Percentiles rank a stretch among this genome's conserved stretches.
phyloP scores from a whole-genome alignment of 1,140 invertebrate species.

The Trachymyrmex cornetzi region DNA sequence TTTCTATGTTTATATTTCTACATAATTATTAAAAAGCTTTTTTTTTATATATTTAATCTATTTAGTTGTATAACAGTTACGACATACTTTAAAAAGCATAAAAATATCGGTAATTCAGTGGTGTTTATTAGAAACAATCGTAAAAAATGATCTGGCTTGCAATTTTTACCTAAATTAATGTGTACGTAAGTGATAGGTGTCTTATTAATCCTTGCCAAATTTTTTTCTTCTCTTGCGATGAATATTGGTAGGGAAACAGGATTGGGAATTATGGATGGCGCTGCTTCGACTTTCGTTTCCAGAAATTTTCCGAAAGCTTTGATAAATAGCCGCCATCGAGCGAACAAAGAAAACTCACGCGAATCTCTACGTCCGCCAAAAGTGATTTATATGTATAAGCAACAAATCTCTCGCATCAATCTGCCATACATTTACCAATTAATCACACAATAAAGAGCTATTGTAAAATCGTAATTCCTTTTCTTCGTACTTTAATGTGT shows the following conservation, averaged over 20 bases:
- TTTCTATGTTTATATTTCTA: neutral
- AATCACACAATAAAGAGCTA: constrained; percentile 7
- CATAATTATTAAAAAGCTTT: neutral
- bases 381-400: constrained; percentile 61
- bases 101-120: neutral
- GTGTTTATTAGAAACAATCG: neutral
- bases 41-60: neutral
- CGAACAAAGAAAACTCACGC: neutral
- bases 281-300: neutral
- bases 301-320: constrained; percentile 43
- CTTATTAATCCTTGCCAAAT: constrained; percentile 19
- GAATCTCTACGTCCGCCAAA: neutral
- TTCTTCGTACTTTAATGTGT: neutral
- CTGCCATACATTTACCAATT: constrained; percentile 20
- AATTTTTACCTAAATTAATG: neutral
- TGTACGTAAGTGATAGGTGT: neutral
- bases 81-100: neutral
- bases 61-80: neutral
- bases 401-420: constrained; percentile 7
- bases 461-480: neutral
- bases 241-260: neutral
- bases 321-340: constrained; percentile 36
- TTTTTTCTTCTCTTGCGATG: constrained; percentile 20
- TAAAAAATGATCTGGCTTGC: neutral
- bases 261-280: constrained; percentile 12